Evolutionary conservation across 2,113 vertebrate species (phyloP).

Genomic region (Colaptes auratus): DNA sequence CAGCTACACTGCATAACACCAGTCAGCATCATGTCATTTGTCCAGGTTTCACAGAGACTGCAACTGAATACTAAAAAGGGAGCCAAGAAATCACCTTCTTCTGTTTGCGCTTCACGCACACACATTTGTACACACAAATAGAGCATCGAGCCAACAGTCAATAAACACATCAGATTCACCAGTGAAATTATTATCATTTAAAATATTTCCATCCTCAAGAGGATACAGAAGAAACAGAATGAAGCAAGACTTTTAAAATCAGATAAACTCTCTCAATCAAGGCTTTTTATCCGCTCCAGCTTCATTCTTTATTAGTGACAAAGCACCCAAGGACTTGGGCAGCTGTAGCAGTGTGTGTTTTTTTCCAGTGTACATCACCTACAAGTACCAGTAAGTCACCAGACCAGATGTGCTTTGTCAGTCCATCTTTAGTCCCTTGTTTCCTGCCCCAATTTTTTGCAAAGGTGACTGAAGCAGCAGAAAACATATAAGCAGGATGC

Average conservation of each 20-base stretch:
- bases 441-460: background rate
- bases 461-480: slow-evolving; percentile 13
- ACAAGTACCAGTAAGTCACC: background rate
- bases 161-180: background rate
- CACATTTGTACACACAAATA: background rate
- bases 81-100: background rate
- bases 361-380: background rate
- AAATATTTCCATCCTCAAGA: background rate
- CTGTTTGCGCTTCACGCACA: background rate
- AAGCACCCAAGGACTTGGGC: background rate
- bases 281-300: background rate
- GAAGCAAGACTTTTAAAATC: background rate
- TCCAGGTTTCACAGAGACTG: background rate
- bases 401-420: background rate
- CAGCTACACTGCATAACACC: background rate
- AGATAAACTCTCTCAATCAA: background rate
- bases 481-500: background rate
- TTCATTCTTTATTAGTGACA: background rate
- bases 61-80: slow-evolving; percentile 10
- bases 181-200: background rate
- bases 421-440: background rate
- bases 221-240: background rate
- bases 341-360: background rate
- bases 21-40: background rate
- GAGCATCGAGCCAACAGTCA: background rate